Conservation (phyloP, 1,140 invertebrate species). For the Laupala kohalensis region DNA sequence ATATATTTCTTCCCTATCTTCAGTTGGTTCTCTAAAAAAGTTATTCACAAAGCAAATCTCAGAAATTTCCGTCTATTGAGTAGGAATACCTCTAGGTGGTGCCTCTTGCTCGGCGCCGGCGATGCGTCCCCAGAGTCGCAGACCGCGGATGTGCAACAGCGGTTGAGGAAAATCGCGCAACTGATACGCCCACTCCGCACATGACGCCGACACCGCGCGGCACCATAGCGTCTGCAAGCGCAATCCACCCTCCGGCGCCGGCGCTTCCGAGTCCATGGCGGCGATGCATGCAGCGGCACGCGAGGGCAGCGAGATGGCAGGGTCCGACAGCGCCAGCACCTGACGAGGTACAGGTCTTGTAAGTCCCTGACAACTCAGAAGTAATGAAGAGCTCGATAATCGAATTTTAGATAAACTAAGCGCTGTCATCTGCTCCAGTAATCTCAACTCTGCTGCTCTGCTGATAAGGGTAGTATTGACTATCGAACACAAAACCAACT, state of each 20-base stretch:
- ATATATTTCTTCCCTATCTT: no score
- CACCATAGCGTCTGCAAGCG: slow-evolving; percentile 92
- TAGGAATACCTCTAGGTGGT: slow-evolving; percentile 48
- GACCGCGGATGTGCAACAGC: slow-evolving; percentile 64
- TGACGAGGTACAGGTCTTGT: no score
- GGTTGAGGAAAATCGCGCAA: slow-evolving; percentile 94
- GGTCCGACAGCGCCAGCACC: neutral
- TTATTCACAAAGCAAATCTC: neutral
- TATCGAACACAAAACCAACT: no score
- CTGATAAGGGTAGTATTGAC: no score
- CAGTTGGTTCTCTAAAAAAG: no score
- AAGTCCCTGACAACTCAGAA: no score
- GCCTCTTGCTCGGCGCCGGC: slow-evolving; percentile 81
- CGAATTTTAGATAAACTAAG: no score
- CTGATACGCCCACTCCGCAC: slow-evolving; percentile 72
- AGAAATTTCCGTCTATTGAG: neutral
- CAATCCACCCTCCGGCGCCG: slow-evolving; percentile 66
- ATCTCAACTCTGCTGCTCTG: no score
- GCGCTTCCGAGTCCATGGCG: neutral
- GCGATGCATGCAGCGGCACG: no score
- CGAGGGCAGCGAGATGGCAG: neutral
- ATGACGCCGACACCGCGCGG: slow-evolving; percentile 64
- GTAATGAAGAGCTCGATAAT: no score
- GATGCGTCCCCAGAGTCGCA: slow-evolving; percentile 79
- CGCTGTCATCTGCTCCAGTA: no score